A percentile compares a stretch with the other conserved stretches of the same genome.
Conservation (phyloP, 1,140 invertebrate genomes). For the Drosophila ironensis region DNA sequence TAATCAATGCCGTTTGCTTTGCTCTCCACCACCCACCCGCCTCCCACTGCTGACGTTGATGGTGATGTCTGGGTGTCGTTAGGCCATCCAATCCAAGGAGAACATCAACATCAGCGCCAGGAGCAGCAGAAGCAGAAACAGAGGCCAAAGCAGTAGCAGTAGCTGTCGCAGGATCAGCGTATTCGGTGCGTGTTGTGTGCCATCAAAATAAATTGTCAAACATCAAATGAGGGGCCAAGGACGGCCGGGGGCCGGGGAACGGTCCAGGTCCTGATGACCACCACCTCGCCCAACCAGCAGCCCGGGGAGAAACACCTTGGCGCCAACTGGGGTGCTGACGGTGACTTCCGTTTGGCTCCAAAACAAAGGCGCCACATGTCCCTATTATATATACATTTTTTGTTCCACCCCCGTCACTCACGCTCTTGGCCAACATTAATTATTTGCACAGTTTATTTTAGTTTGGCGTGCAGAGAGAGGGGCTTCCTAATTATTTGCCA, state of each 20-base stretch:
- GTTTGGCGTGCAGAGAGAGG: slow-evolving; percentile 12
- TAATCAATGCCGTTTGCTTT: slow-evolving; percentile 74
- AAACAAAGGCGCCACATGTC: slow-evolving; percentile 65
- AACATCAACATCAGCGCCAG: slow-evolving; percentile 19
- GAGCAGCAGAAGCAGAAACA: slow-evolving; percentile 9
- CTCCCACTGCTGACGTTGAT: slow-evolving; percentile 44
- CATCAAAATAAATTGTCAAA: slow-evolving; percentile 77
- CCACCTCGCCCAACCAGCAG: slow-evolving; percentile 28
- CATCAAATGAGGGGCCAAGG: slow-evolving; percentile 51
- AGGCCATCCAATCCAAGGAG: slow-evolving; percentile 31
- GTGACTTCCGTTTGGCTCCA: slow-evolving; percentile 43
- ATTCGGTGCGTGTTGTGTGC: slow-evolving; percentile 55
- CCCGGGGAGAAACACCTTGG: slow-evolving; percentile 40
- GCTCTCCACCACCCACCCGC: slow-evolving; percentile 27
- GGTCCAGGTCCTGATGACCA: background rate
- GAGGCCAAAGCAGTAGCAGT: no score
- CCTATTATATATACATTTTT: slow-evolving; percentile 31
- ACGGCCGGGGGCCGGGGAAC: background rate
- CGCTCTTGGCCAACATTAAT: slow-evolving; percentile 43
- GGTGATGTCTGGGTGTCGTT: slow-evolving; percentile 46
- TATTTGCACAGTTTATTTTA: slow-evolving; percentile 67
- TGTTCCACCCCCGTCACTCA: background rate
- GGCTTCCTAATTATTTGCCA: slow-evolving; percentile 56
- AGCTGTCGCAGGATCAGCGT: slow-evolving; percentile 22
- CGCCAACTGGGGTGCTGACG: slow-evolving; percentile 25